A percentile compares a stretch with the other conserved stretches of the same genome.
Conservation (phyloP, 2,113 vertebrate genomes). For the Tychaedon coryphoeus region DNA sequence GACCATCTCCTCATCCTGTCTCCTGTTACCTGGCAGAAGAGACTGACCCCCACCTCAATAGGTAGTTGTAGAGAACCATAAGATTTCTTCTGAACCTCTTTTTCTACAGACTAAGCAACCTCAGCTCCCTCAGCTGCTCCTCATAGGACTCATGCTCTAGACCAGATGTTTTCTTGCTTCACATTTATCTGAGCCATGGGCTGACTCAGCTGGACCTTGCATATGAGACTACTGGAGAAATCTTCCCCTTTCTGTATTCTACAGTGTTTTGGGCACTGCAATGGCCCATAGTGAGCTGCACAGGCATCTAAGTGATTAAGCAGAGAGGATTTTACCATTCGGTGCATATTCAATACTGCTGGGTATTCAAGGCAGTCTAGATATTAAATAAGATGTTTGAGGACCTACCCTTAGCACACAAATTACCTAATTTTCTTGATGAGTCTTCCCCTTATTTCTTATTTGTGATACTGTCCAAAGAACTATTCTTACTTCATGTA, state of each 20-base stretch:
- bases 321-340: rapidly evolving
- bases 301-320: neutral
- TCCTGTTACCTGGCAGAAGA: neutral
- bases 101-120: neutral
- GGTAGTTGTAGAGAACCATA: neutral
- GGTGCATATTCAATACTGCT: neutral
- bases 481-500: neutral
- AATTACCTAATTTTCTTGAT: neutral
- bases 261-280: neutral
- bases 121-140: neutral
- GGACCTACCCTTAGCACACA: neutral
- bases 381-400: neutral
- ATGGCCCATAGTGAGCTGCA: neutral
- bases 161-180: neutral
- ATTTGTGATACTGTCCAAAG: neutral
- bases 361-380: neutral
- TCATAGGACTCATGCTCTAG: neutral
- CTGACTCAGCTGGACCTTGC: neutral
- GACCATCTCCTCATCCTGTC: neutral
- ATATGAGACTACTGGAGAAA: neutral
- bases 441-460: neutral
- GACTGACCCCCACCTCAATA: neutral
- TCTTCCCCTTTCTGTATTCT: neutral
- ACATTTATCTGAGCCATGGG: neutral
- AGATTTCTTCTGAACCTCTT: neutral